These are phyloP conservation scores for Heteromyza rotundicornis DNA, from an alignment of 2,888 invertebrate species.

Conservation along the genomic window DNA sequence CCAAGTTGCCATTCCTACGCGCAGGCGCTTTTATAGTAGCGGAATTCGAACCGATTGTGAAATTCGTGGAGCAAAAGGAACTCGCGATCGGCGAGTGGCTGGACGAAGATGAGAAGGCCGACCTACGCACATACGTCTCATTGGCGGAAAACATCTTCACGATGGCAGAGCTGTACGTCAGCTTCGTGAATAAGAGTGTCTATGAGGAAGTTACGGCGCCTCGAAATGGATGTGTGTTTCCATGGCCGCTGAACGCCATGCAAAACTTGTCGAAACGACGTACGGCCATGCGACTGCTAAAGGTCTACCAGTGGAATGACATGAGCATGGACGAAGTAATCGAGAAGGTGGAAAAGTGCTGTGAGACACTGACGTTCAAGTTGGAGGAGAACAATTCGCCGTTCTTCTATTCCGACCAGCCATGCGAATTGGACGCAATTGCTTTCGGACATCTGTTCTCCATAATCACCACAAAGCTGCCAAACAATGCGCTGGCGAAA, in stretches of 20 bases:
- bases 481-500: conserved; percentile 80
- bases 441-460: conserved; percentile 98
- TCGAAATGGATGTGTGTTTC: conserved; percentile 87
- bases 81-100: conserved; percentile 76
- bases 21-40: conserved; percentile 88
- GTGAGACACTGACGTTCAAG: conserved; percentile 84
- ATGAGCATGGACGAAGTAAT: conserved; percentile 80
- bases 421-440: conserved; percentile 94
- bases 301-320: conserved; percentile 81
- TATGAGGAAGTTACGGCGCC: conserved; percentile 81
- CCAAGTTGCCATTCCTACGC: conserved; percentile 86
- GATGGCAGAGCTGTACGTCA: conserved; percentile 87
- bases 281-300: conserved; percentile 73
- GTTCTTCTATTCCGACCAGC: conserved; percentile 80
- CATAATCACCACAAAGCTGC: conserved; percentile 87
- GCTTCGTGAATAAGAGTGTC: conserved; percentile 84
- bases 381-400: conserved; percentile 76
- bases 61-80: conserved; percentile 86
- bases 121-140: conserved; percentile 93
- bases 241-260: conserved; percentile 88
- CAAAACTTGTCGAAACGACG: conserved; percentile 80
- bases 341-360: conserved; percentile 77
- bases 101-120: conserved; percentile 79
- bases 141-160: conserved; percentile 86
- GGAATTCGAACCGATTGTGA: conserved; percentile 90